A percentile compares a stretch with the other conserved stretches of the same genome.
phyloP scores from a whole-genome alignment of 2,797 vertebrate genomes.

The Myotis pilosus region DNA sequence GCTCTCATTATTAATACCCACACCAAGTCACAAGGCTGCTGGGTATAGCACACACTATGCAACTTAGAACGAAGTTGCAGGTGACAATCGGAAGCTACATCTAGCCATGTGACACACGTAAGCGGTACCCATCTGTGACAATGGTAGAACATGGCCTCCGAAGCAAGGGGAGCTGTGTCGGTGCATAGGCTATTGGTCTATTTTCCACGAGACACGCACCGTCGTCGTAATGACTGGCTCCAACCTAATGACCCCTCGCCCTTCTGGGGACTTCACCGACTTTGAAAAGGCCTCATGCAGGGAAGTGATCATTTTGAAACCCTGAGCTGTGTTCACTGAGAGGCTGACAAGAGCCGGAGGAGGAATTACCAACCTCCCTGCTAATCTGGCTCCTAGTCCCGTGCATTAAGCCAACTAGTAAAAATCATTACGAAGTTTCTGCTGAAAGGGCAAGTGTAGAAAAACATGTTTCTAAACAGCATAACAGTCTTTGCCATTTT shows the following conservation, averaged over 20 bases:
- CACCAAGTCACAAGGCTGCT: background rate
- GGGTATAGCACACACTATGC: background rate
- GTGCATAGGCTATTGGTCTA: background rate
- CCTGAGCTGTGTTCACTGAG: constrained; percentile 42
- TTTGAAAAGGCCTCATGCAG: constrained; percentile 49
- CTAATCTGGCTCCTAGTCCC: constrained; percentile 62
- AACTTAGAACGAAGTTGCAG: background rate
- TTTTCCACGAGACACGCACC: background rate
- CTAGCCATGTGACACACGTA: background rate
- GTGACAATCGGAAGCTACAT: background rate
- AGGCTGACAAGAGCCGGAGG: constrained; percentile 55
- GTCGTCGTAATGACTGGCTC: background rate
- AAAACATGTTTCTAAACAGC: constrained; percentile 77
- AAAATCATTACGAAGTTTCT: constrained; percentile 75
- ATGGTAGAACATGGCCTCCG: background rate
- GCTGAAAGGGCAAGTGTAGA: constrained; percentile 71
- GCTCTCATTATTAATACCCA: background rate
- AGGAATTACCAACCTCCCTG: constrained; percentile 72
- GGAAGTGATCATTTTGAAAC: constrained; percentile 62
- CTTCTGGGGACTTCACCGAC: constrained; percentile 50
- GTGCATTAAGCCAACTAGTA: constrained; percentile 73
- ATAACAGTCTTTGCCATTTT: constrained; percentile 81
- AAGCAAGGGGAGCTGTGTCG: background rate
- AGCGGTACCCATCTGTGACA: background rate
- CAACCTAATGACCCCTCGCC: constrained; percentile 16